These are phyloP conservation scores for Pissodes strobi DNA, from an alignment of 1,140 invertebrate species.

Conservation along the genomic window DNA sequence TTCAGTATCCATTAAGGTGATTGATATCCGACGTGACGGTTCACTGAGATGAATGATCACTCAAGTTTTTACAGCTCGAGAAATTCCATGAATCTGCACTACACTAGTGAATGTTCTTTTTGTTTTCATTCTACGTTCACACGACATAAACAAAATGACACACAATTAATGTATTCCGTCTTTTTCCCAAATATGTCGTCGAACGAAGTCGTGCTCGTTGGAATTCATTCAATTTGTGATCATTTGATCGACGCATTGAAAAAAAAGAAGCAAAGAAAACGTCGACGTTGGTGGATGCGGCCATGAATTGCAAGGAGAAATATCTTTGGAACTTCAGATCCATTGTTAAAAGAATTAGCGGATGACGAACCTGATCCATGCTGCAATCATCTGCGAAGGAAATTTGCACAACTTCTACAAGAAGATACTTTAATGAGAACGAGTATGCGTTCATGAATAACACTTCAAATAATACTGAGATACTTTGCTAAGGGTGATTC, in stretches of 20 bases:
- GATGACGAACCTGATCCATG: constrained; percentile 39
- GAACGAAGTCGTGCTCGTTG: constrained; percentile 34
- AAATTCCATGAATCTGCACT: no score
- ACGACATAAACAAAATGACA: neutral
- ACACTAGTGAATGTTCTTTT: neutral
- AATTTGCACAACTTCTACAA: constrained; percentile 38
- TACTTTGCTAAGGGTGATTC: constrained; percentile 43
- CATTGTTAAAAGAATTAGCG: constrained; percentile 36
- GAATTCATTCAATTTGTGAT: constrained; percentile 27
- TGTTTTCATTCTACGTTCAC: neutral
- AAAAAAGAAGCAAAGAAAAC: constrained; percentile 39
- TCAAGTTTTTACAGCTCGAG: no score
- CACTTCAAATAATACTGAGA: constrained; percentile 46
- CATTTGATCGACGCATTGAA: constrained; percentile 38
- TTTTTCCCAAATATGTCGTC: constrained; percentile 29
- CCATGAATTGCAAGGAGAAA: no score
- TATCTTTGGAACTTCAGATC: constrained; percentile 35
- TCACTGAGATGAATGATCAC: no score
- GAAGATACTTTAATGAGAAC: constrained; percentile 45
- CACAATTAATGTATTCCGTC: neutral
- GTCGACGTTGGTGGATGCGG: constrained; percentile 37
- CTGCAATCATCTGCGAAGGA: constrained; percentile 41
- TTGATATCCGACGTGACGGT: no score
- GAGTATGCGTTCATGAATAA: constrained; percentile 44
- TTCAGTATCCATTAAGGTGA: no score